Conservation (phyloP, 2,888 invertebrate species). For the Hypomecis punctinalis region DNA sequence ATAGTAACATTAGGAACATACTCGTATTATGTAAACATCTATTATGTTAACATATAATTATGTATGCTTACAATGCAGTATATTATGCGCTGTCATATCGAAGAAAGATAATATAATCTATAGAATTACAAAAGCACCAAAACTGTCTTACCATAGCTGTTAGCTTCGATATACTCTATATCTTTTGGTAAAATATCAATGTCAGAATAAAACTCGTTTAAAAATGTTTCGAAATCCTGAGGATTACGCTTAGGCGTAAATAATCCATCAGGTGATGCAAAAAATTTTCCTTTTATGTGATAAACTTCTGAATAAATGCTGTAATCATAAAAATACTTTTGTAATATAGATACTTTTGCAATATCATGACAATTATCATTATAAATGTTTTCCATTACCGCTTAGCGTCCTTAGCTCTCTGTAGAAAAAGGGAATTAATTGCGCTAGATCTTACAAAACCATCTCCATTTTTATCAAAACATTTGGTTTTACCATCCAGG, state of each 20-base stretch:
- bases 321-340: not conserved
- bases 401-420: conserved; percentile 86
- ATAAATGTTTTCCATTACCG: conserved; percentile 47
- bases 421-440: conserved; percentile 86
- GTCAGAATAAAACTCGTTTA: conserved; percentile 84
- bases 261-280: conserved; percentile 29
- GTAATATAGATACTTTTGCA: too few relatives aligned
- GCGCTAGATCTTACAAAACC: conserved; percentile 91
- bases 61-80: too few relatives aligned
- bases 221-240: conserved; percentile 69
- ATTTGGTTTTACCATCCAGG: conserved; percentile 91
- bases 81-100: too few relatives aligned
- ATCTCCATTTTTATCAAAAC: conserved; percentile 91
- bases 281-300: conserved; percentile 48
- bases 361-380: too few relatives aligned
- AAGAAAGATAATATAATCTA: too few relatives aligned
- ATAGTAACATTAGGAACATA: too few relatives aligned
- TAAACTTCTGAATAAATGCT: conserved; percentile 59
- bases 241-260: conserved; percentile 48
- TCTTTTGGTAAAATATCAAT: conserved; percentile 86
- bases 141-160: conserved; percentile 85
- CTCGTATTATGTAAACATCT: too few relatives aligned
- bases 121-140: too few relatives aligned
- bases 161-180: conserved; percentile 92
- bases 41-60: too few relatives aligned